phyloP scores from a whole-genome alignment of 2,888 invertebrate genomes.

The Caenorhabditis macrosperma region DNA sequence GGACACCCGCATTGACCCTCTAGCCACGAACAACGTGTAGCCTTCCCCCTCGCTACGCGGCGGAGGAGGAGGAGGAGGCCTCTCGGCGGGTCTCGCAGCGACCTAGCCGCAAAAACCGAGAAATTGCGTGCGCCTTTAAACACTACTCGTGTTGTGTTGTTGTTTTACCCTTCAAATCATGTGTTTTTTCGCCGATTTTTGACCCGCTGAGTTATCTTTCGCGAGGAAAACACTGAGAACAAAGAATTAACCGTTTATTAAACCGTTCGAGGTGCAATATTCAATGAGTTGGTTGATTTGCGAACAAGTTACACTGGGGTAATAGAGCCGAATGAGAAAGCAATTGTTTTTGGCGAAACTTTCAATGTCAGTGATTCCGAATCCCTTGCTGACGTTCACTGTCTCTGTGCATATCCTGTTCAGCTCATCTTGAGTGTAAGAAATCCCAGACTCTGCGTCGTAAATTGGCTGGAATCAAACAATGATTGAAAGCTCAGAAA shows the following conservation, averaged over 20 bases:
- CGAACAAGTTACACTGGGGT: constrained; percentile 66
- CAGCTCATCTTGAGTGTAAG: constrained; percentile 57
- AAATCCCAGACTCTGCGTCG: constrained; percentile 54
- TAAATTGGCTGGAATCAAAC: constrained; percentile 58
- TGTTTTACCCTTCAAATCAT: constrained; percentile 1
- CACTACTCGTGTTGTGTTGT: not conserved
- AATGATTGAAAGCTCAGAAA: not conserved
- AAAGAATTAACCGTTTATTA: constrained; percentile 49
- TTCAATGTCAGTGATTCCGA: constrained; percentile 63
- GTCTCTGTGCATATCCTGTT: constrained; percentile 58
- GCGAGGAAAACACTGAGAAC: not conserved
- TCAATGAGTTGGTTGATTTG: constrained; percentile 64
- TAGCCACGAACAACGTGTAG: constrained; percentile 43
- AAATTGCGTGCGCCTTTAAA: constrained; percentile 51
- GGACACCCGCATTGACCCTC: constrained; percentile 24
- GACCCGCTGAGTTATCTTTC: not conserved
- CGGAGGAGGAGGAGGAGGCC: not conserved
- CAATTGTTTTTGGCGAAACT: constrained; percentile 68
- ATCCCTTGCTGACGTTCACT: constrained; percentile 57
- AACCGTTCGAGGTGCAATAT: constrained; percentile 60
- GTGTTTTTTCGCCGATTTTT: constrained; percentile 13
- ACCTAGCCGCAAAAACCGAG: not conserved
- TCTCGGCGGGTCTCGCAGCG: constrained; percentile 34
- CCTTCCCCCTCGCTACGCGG: not conserved
- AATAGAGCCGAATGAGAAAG: constrained; percentile 63